Percentiles rank a stretch among this genome's conserved stretches.
These are phyloP conservation scores for Acanthornis magna DNA, from an alignment of 2,797 vertebrate genomes.

Conservation along the genomic window DNA sequence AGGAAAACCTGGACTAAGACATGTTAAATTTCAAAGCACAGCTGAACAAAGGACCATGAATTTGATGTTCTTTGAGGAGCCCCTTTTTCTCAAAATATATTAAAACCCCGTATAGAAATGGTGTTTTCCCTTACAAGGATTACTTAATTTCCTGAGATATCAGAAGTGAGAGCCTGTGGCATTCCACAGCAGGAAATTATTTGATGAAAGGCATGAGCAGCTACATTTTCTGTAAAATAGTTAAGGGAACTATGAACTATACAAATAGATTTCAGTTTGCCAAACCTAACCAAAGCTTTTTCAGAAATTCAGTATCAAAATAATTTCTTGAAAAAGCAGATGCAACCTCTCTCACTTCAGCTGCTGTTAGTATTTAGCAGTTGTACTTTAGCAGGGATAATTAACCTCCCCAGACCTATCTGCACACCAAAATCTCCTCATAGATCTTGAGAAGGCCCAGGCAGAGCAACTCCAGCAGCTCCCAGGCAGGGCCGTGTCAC, in stretches of 20 bases:
- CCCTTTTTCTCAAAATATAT: background rate
- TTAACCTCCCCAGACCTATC: background rate
- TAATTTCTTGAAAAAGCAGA: background rate
- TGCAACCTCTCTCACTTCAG: background rate
- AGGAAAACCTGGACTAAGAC: background rate
- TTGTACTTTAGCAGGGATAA: background rate
- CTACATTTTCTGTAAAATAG: background rate
- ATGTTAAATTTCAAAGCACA: background rate
- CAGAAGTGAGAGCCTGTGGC: background rate
- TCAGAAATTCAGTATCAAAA: background rate
- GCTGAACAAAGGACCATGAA: background rate
- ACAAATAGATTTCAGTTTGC: background rate
- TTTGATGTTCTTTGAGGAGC: background rate
- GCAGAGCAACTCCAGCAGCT: background rate
- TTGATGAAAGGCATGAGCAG: background rate
- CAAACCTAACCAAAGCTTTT: background rate
- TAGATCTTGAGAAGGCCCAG: background rate
- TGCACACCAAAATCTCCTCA: background rate
- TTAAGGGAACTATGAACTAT: background rate
- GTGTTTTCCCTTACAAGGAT: background rate
- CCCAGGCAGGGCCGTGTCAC: background rate
- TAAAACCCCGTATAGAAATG: background rate
- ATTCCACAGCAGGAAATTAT: background rate
- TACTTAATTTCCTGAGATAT: background rate
- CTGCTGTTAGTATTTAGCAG: background rate